These are phyloP conservation scores for Napeogenes sylphis DNA, from an alignment of 2,888 invertebrate genomes.

Conservation along the genomic window DNA sequence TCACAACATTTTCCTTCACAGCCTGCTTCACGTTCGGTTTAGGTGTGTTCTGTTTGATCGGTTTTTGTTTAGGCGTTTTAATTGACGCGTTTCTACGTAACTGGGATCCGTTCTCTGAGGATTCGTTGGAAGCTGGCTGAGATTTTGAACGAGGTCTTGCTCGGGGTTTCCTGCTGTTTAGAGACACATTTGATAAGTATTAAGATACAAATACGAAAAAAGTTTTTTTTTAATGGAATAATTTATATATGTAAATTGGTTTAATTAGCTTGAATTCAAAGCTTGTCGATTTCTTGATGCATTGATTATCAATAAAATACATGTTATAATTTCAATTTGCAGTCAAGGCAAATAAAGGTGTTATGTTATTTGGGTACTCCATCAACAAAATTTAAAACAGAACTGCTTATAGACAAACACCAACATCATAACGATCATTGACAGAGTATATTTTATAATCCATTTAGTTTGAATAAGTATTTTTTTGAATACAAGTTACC, in stretches of 20 bases:
- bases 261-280: too few relatives aligned
- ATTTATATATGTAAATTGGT: too few relatives aligned
- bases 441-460: too few relatives aligned
- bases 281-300: too few relatives aligned
- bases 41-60: constrained; percentile 32
- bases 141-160: constrained; percentile 62
- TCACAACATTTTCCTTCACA: constrained; percentile 51
- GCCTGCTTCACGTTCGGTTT: constrained; percentile 32
- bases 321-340: too few relatives aligned
- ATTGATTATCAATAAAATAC: too few relatives aligned
- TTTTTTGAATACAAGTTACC: constrained; percentile 29
- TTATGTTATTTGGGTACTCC: too few relatives aligned
- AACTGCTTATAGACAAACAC: too few relatives aligned
- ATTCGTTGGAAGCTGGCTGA: constrained; percentile 60
- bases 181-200: neutral
- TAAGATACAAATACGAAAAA: neutral
- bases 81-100: constrained; percentile 56
- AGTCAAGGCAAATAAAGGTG: too few relatives aligned
- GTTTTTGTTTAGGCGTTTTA: constrained; percentile 43
- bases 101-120: constrained; percentile 48
- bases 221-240: neutral
- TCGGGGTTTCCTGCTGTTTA: constrained; percentile 43
- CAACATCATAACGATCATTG: too few relatives aligned
- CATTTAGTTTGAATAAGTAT: too few relatives aligned
- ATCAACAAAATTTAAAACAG: too few relatives aligned